Evolutionary conservation across 2,797 vertebrate genomes (phyloP), one percentile per base, ranked within the genome.

Genomic region (Cossypha niveicapilla): DNA sequence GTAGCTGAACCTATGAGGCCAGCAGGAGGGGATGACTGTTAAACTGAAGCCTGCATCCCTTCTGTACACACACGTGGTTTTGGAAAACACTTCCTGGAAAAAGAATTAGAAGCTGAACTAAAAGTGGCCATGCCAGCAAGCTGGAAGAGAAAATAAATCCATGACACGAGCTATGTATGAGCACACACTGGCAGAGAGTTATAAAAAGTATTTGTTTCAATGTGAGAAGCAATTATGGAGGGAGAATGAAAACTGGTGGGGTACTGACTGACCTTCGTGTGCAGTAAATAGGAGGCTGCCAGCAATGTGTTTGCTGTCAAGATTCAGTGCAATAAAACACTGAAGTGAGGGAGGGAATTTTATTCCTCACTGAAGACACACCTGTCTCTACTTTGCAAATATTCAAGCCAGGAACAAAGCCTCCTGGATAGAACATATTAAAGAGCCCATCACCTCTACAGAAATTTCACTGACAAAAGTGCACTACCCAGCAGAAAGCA

Each of bases 201-300:
- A 53, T 56, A 78, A 92, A 91, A 88, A 62, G 58, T n/a, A n/a
- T 62, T 82, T 84, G 15, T 82, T 79, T 89, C 63, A 58, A 18
- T 25, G 56, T 56, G 60, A 85, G 77, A 94, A 73, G 44, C n/a
- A 94, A 45, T 94, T 76, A 93, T 16, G 16, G 28, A 72, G 22
- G 34, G 41, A 90, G 79, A 90, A 86, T 47, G 44, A 71, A 91
- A 93, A 66, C 32, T 66, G 62, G 41, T 73, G 65, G 44, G 35
- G 23, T 63, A 66, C 53, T 45, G 35, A 48, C 51, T 60, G 74
- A 89, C 63, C 61, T 92, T 75, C 0, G 0, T 28, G 54, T 0
- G 0, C 28, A 34, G 67, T 35, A 53, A 89, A 42, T 11, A 74
- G 45, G 66, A 90, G 53, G 19, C 48, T 82, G 60, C 22, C 34